Conservation (phyloP, 2,797 vertebrate genomes). For the Adelosebastes latens region DNA sequence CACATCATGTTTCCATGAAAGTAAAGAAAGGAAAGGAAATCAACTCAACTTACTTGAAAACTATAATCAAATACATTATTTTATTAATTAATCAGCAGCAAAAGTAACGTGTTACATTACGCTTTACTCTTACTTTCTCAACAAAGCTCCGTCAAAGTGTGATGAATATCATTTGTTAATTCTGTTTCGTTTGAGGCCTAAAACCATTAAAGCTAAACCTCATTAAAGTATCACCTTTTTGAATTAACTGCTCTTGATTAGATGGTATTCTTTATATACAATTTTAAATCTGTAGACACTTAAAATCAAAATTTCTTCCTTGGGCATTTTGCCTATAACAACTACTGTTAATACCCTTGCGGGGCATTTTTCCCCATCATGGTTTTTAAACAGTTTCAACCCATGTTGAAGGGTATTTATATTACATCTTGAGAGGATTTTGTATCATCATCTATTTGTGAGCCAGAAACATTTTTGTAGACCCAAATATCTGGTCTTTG, state of each 20-base stretch:
- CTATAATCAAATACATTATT: background rate
- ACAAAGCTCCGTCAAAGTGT: too few relatives aligned
- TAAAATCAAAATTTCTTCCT: background rate
- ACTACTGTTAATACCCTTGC: background rate
- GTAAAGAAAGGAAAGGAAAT: too few relatives aligned
- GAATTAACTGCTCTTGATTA: background rate
- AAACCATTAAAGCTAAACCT: background rate
- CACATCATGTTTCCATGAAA: too few relatives aligned
- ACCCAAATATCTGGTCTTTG: constrained; percentile 1
- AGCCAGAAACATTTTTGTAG: constrained; percentile 10
- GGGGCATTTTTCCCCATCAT: background rate
- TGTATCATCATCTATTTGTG: background rate
- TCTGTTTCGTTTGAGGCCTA: background rate
- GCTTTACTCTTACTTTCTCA: too few relatives aligned
- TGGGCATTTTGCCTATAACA: background rate
- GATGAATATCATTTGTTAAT: background rate
- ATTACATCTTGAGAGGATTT: background rate
- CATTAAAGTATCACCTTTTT: background rate
- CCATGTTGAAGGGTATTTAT: background rate
- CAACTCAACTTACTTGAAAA: too few relatives aligned
- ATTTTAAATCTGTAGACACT: background rate
- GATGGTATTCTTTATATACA: background rate
- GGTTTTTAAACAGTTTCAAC: background rate
- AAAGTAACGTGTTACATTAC: background rate
- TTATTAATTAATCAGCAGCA: background rate